Evolutionary conservation across 2,888 invertebrate species (phyloP).

Genomic region (Coelinius sp.): DNA sequence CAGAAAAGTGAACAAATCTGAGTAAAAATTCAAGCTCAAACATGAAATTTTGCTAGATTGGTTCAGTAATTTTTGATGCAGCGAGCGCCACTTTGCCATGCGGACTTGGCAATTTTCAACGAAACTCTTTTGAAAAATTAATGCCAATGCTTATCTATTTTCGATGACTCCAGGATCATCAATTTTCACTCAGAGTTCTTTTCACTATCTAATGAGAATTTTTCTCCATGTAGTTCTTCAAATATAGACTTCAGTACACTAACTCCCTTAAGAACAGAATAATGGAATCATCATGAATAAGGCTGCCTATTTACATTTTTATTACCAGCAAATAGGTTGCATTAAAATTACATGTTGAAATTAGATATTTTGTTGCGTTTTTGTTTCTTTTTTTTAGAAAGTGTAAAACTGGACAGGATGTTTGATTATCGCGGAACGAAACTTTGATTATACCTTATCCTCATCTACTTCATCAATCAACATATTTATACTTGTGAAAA

Average conservation of each 20-base stretch:
- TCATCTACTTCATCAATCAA: not conserved
- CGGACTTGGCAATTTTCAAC: no score
- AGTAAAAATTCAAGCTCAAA: no score
- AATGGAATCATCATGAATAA: constrained; percentile 46
- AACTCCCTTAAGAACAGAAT: constrained; percentile 12
- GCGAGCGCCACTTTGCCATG: no score
- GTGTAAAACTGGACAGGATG: constrained; percentile 39
- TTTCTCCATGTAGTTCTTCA: not conserved
- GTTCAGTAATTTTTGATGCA: no score
- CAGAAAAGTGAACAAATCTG: no score
- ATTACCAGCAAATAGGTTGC: not conserved
- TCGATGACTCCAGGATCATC: no score
- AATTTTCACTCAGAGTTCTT: no score
- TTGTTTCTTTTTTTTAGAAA: constrained; percentile 32
- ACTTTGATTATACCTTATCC: constrained; percentile 12
- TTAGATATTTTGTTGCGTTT: not conserved
- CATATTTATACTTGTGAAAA: not conserved
- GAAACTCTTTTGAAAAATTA: no score
- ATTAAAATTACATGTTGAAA: not conserved
- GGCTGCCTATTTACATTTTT: constrained; percentile 46
- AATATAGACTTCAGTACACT: not conserved
- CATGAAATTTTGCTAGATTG: no score
- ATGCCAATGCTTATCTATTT: no score
- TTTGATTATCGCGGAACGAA: constrained; percentile 45
- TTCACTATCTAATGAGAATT: no score